These are phyloP conservation scores for Ditylenchus dipsaci DNA, from an alignment of 1,140 invertebrate species.

Conservation along the genomic window DNA sequence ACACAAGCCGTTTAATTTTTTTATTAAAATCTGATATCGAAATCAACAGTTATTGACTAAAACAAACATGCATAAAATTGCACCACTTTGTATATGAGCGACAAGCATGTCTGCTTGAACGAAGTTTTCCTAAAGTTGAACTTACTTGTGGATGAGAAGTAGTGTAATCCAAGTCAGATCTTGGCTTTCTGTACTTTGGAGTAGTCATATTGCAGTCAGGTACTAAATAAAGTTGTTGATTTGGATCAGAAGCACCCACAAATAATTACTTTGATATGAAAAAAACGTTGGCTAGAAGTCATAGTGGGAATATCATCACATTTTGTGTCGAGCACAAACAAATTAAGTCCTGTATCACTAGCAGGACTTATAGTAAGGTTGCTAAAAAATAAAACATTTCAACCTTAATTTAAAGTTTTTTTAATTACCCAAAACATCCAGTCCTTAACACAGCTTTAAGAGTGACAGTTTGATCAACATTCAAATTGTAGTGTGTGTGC, in stretches of 20 bases:
- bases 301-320: constrained; percentile 10
- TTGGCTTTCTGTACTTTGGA: neutral
- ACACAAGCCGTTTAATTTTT: too few relatives aligned
- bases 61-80: too few relatives aligned
- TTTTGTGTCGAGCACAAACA: constrained; percentile 1
- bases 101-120: too few relatives aligned
- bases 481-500: constrained; percentile 4
- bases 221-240: neutral
- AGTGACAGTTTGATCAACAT: neutral
- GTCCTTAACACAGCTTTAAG: neutral
- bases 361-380: neutral
- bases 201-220: constrained; percentile 10
- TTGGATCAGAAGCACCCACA: neutral
- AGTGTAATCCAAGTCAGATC: constrained; percentile 8
- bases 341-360: neutral
- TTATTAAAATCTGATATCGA: too few relatives aligned
- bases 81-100: too few relatives aligned
- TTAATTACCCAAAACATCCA: constrained; percentile 4
- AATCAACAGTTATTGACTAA: too few relatives aligned
- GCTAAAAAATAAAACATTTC: neutral
- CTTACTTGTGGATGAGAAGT: neutral
- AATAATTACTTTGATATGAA: constrained; percentile 2
- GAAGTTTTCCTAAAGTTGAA: too few relatives aligned
- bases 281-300: neutral
- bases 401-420: neutral